phyloP scores from a whole-genome alignment of 2,113 vertebrate genomes.

The Labrus mixtus region DNA sequence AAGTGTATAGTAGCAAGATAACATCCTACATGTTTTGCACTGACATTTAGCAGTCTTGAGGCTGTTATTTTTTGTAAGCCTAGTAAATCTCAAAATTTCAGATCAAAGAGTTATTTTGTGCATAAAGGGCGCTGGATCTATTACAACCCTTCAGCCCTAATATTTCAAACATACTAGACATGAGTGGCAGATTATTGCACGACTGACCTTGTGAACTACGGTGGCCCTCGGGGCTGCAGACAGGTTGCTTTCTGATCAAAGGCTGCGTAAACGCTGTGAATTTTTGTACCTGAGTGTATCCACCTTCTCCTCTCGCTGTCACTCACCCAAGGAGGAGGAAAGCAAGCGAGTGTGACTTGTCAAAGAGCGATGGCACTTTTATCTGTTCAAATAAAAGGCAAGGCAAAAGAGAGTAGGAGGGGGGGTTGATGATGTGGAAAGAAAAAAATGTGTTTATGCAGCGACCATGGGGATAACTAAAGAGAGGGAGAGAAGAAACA shows the following conservation, averaged over 20 bases:
- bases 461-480: slow-evolving; percentile 25
- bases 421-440: slow-evolving; percentile 39
- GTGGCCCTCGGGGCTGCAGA: slow-evolving; percentile 45
- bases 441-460: slow-evolving; percentile 45
- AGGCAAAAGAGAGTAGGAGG: background rate
- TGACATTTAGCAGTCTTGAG: background rate
- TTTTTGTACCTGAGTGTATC: slow-evolving; percentile 62
- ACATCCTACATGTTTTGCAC: background rate
- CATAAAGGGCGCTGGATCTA: background rate
- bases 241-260: slow-evolving; percentile 68
- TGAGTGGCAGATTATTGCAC: slow-evolving; percentile 55
- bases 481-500: slow-evolving; percentile 17
- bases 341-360: slow-evolving; percentile 36
- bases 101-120: slow-evolving; percentile 24
- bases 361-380: slow-evolving; percentile 59
- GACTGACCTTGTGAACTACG: slow-evolving; percentile 63
- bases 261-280: slow-evolving; percentile 44
- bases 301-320: slow-evolving; percentile 37
- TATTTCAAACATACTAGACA: slow-evolving; percentile 37
- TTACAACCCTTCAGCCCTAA: slow-evolving; percentile 27
- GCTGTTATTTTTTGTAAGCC: background rate
- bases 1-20: too few relatives aligned
- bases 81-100: slow-evolving; percentile 14
- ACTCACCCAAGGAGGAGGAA: slow-evolving; percentile 41
- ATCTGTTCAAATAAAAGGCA: slow-evolving; percentile 56